phyloP scores from a whole-genome alignment of 2,797 vertebrate genomes.

The Eremophila alpestris region DNA sequence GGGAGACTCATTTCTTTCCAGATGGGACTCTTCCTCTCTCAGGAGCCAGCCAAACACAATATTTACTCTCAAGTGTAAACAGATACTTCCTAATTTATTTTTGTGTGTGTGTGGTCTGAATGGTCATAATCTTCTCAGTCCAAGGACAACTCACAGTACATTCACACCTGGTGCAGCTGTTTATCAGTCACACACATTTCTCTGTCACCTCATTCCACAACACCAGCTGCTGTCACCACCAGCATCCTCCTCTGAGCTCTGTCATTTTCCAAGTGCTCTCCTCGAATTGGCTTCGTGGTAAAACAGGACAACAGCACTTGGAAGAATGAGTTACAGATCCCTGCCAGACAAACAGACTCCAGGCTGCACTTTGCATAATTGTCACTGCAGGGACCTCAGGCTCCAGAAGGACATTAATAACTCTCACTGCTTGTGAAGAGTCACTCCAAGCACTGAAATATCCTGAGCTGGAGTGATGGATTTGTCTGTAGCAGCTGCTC shows the following conservation, averaged over 20 bases:
- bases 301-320: neutral
- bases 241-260: neutral
- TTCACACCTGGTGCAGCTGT: neutral
- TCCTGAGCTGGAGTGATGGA: neutral
- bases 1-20: neutral
- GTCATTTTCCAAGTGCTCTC: neutral
- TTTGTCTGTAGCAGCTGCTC: neutral
- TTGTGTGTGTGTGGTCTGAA: neutral
- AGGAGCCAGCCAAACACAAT: neutral
- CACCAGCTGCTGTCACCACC: neutral
- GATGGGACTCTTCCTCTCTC: neutral
- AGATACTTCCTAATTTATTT: neutral
- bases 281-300: neutral
- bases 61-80: neutral
- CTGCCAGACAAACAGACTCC: conserved; percentile 11
- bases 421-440: neutral
- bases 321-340: neutral
- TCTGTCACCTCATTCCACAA: neutral
- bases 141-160: neutral
- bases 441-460: neutral
- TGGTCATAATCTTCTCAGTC: neutral
- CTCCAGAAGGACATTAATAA: neutral
- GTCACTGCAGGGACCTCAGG: neutral
- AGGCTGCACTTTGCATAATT: neutral
- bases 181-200: neutral